Evolutionary conservation across 2,888 invertebrate genomes (phyloP), one percentile per base, ranked within the genome.

Genomic region (Pristionchus arcanus): DNA sequence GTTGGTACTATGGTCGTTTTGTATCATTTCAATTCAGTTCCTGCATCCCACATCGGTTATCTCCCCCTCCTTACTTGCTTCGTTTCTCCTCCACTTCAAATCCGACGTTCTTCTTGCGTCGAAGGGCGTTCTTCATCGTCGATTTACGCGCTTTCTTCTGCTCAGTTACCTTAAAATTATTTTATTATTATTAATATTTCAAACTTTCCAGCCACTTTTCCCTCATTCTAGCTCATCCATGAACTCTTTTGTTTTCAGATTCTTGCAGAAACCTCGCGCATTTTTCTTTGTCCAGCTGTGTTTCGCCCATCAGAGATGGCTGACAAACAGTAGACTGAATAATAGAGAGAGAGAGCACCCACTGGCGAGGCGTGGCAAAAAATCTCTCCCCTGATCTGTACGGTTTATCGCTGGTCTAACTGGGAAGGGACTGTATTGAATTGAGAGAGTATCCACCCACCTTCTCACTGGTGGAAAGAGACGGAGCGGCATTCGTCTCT

Each of bases 391-490:
- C 25, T 59, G 1, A 59, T 21, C 59, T 49, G 42, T 49, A 59
- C 25, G 59, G 4, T 59, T 25, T 59, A 15, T 59, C 59, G 59
- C 15, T 59, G 21, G 59, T 21, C 59, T 59, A 59, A 59, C 59
- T 5, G 25, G 21, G 21, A 19, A 59, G 59, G 5, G 59, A 21
- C 1, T 25, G 59, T 19, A 5, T 0, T 2, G 59, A 21, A 74
- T 15, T n/a, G 74, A 34, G 68, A 31, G n/a, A 37, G 19, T 37
- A 34, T 19, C 42, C 77, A 42, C 77, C 42, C 77, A 77, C 77
- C 77, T 77, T 77, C 49, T 77, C 77, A 49, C 77, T 77, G 25
- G 21, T 21, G 42, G 77, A 77, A 1, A 49, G 77, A n/a, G 77
- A 42, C 25, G 77, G 77, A 25, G 49, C 77, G 3, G 49, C n/a